Percentiles rank a stretch among this genome's conserved stretches.
phyloP scores from a whole-genome alignment of 2,888 invertebrate genomes.

The Melieria omissa region DNA sequence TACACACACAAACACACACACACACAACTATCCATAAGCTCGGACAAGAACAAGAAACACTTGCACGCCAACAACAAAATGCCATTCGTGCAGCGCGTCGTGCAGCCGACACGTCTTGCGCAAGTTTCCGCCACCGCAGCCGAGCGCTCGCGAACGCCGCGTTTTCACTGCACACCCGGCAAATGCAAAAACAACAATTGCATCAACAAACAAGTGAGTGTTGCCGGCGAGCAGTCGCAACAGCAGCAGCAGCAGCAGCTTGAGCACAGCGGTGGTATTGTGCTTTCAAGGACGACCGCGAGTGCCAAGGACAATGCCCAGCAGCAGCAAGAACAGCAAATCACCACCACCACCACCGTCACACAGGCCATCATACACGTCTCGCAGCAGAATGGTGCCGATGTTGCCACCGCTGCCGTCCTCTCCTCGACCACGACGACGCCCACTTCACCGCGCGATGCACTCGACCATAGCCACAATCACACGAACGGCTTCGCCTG shows the following conservation, averaged over 20 bases:
- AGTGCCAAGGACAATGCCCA: conserved; percentile 26
- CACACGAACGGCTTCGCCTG: conserved; percentile 47
- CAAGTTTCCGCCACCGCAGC: conserved; percentile 61
- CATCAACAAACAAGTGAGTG: conserved; percentile 54
- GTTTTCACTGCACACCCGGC: conserved; percentile 57
- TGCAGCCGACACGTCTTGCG: conserved; percentile 84
- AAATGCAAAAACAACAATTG: conserved; percentile 63
- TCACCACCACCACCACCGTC: conserved; percentile 18
- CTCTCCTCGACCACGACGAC: conserved; percentile 6
- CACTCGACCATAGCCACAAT: conserved; percentile 38
- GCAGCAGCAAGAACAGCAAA: conserved; percentile 25
- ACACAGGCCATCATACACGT: conserved; percentile 46
- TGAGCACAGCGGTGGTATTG: conserved; percentile 33
- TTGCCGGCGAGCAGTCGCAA: conserved; percentile 41
- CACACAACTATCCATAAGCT: conserved; percentile 19
- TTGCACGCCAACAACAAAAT: conserved; percentile 67
- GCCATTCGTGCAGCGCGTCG: conserved; percentile 88
- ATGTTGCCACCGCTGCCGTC: conserved; percentile 6
- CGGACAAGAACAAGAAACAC: conserved; percentile 18
- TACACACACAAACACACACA: conserved; percentile 13
- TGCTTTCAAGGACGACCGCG: conserved; percentile 43
- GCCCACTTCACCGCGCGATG: conserved; percentile 33
- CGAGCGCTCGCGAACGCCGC: conserved; percentile 24
- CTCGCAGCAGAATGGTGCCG: conserved; percentile 22
- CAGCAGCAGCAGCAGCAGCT: conserved; percentile 44